Evolutionary conservation across 2,888 invertebrate species (phyloP).

Genomic region (Orthosia incerta): DNA sequence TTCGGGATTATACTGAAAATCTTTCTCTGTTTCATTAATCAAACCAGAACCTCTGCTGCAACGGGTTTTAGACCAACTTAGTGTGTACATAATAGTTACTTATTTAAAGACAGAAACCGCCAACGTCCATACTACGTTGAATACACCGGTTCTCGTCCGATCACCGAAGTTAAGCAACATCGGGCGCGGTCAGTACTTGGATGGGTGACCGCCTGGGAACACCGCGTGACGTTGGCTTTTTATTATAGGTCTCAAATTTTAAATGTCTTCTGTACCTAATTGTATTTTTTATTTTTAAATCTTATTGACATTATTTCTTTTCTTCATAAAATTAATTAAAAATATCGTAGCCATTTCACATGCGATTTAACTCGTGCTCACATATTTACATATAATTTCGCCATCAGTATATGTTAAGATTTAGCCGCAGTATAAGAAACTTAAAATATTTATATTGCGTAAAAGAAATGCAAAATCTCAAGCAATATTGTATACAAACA

Average conservation of each 20-base stretch:
- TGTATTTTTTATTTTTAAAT: no score
- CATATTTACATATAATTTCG: background rate
- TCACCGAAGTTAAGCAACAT: slow-evolving; percentile 89
- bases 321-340: no score
- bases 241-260: background rate
- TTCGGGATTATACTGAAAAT: no score
- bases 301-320: no score
- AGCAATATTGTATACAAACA: no score
- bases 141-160: slow-evolving; percentile 88
- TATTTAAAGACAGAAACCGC: no score
- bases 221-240: slow-evolving; percentile 78
- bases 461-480: background rate
- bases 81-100: no score
- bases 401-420: background rate
- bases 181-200: slow-evolving; percentile 88
- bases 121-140: slow-evolving; percentile 81
- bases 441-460: background rate
- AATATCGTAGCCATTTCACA: background rate
- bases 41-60: no score
- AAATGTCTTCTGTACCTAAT: no score
- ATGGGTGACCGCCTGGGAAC: slow-evolving; percentile 85
- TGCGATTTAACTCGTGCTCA: background rate
- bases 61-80: no score
- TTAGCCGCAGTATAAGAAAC: slow-evolving; percentile 1
- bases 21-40: no score